phyloP scores from a whole-genome alignment of 2,113 vertebrate species.

The Hemiscyllium ocellatum region DNA sequence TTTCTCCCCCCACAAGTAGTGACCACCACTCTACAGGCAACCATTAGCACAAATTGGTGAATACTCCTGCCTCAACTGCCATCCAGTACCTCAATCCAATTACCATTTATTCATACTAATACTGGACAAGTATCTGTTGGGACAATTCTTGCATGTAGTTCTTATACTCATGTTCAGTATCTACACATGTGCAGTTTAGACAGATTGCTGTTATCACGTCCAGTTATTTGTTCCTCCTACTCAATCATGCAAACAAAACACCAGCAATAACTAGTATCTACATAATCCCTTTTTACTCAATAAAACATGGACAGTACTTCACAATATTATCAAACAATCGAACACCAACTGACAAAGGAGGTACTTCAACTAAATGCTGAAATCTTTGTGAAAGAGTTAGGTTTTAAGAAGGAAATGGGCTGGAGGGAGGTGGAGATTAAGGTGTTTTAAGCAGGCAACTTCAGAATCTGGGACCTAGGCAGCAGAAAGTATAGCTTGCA shows the following conservation, averaged over 20 bases:
- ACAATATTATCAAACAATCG: not conserved
- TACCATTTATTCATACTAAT: not conserved
- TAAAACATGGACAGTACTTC: not conserved
- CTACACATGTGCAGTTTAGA: not conserved
- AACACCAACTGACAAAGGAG: not conserved
- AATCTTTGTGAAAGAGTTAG: not conserved
- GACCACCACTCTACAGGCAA: not conserved
- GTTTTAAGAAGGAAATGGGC: not conserved
- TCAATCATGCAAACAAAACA: not conserved
- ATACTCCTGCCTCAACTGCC: not conserved
- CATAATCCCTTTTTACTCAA: not conserved
- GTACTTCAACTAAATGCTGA: not conserved
- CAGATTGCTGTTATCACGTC: not conserved
- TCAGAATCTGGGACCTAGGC: not conserved
- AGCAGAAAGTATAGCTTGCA: not conserved
- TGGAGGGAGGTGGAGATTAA: not conserved
- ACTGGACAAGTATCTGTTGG: not conserved
- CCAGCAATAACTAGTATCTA: not conserved
- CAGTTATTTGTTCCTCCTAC: not conserved
- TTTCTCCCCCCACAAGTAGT: not conserved
- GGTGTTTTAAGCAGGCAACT: not conserved
- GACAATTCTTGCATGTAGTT: not conserved
- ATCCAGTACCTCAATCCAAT: not conserved
- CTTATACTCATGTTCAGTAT: not conserved
- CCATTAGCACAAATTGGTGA: not conserved